phyloP scores from a whole-genome alignment of 2,797 vertebrate genomes.

The Discoglossus pictus region DNA sequence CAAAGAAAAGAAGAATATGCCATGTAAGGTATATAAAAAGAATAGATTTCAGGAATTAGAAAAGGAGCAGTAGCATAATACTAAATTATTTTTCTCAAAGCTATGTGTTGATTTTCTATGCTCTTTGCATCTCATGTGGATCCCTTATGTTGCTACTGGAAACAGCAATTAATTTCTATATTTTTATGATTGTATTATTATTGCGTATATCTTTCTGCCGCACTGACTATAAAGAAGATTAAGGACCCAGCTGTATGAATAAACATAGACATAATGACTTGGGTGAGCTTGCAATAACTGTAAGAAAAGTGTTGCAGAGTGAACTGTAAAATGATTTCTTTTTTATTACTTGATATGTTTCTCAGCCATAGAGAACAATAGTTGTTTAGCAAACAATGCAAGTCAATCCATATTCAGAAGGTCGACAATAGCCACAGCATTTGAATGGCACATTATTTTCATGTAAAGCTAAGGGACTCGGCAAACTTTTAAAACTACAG shows the following conservation, averaged over 20 bases:
- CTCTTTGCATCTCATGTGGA: conserved; percentile 27
- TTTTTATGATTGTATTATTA: too few relatives aligned
- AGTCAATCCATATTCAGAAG: too few relatives aligned
- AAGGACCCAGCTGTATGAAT: conserved; percentile 55
- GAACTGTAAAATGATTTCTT: conserved; percentile 29
- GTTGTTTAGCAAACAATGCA: too few relatives aligned
- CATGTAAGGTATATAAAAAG: neutral
- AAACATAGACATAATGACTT: conserved; percentile 56
- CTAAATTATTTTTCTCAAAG: conserved; percentile 57
- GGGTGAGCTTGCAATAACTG: conserved; percentile 55
- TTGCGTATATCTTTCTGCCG: too few relatives aligned
- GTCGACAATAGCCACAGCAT: too few relatives aligned
- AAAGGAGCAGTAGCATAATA: conserved; percentile 48
- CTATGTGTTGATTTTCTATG: conserved; percentile 61
- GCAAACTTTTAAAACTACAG: too few relatives aligned
- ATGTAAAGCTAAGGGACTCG: too few relatives aligned
- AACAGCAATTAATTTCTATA: conserved; percentile 57
- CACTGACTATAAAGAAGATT: conserved; percentile 56
- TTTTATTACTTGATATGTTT: neutral
- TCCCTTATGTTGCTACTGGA: conserved; percentile 50
- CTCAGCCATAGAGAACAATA: too few relatives aligned
- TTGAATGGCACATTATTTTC: too few relatives aligned
- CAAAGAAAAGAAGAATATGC: neutral
- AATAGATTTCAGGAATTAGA: conserved; percentile 39
- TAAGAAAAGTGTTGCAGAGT: conserved; percentile 53